phyloP scores from a whole-genome alignment of 92 coral and sea anemone species.

The Porites divaricata region DNA sequence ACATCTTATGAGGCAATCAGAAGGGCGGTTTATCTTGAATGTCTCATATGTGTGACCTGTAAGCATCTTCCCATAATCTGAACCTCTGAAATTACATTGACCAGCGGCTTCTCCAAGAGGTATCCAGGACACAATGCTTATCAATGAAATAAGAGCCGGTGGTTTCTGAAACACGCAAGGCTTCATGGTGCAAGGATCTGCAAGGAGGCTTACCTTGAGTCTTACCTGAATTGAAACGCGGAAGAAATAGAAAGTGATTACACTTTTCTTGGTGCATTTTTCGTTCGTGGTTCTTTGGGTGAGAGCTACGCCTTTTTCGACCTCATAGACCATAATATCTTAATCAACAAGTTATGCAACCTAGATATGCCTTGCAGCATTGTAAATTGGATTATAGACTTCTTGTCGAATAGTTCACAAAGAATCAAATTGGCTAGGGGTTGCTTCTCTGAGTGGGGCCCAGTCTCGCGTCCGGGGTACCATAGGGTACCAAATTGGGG shows the following conservation, averaged over 20 bases:
- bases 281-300: too few relatives aligned
- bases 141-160: too few relatives aligned
- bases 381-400: too few relatives aligned
- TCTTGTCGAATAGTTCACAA: not conserved
- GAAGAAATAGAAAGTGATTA: too few relatives aligned
- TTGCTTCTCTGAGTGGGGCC: too few relatives aligned
- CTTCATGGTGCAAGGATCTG: not conserved
- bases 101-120: not conserved
- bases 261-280: too few relatives aligned
- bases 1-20: constrained; percentile 41
- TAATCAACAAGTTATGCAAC: constrained; percentile 1
- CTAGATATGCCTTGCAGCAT: not conserved
- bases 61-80: not conserved
- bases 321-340: not conserved
- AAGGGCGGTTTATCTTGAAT: constrained; percentile 6
- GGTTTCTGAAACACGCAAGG: not conserved
- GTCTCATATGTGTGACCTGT: constrained; percentile 24
- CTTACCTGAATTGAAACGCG: too few relatives aligned
- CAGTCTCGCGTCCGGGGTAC: not conserved
- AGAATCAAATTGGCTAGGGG: not conserved
- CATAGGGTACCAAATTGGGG: constrained; percentile 15
- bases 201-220: too few relatives aligned
- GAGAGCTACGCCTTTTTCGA: not conserved
- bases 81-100: not conserved
- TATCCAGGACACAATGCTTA: too few relatives aligned